Conservation (phyloP, 2,888 invertebrate genomes). For the Lydus trimaculatus region DNA sequence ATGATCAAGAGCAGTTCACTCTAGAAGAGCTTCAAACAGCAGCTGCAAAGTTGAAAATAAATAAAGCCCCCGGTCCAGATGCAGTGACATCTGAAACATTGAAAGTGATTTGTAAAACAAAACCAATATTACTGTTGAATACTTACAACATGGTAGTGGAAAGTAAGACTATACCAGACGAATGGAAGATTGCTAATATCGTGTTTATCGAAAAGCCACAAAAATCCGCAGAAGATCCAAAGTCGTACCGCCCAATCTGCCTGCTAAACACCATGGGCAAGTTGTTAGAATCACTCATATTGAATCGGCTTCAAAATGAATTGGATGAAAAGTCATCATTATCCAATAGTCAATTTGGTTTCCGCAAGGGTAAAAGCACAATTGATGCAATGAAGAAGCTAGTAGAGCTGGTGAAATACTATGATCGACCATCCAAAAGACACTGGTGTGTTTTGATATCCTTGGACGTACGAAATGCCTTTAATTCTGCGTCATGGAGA, state of each 20-base stretch:
- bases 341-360: background rate
- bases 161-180: background rate
- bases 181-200: too few species aligned
- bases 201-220: conserved; percentile 18
- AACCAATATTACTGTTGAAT: conserved; percentile 4
- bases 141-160: conserved; percentile 18
- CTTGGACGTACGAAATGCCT: background rate
- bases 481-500: background rate
- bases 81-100: conserved; percentile 4
- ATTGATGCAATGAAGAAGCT: background rate
- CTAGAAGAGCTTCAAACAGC: conserved; percentile 13
- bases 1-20: conserved; percentile 11
- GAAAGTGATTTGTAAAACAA: conserved; percentile 4
- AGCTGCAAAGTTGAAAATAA: background rate
- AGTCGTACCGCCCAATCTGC: conserved; percentile 22
- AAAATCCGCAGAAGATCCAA: conserved; percentile 9
- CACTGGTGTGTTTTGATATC: background rate
- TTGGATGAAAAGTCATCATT: background rate
- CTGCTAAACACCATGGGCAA: conserved; percentile 19
- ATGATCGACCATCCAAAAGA: background rate
- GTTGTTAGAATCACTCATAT: conserved; percentile 15
- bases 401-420: background rate
- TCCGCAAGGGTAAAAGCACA: background rate
- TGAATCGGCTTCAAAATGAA: background rate
- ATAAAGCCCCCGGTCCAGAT: conserved; percentile 19